Evolutionary conservation across 2,888 invertebrate species (phyloP).

Genomic region (Sacculina carcini): DNA sequence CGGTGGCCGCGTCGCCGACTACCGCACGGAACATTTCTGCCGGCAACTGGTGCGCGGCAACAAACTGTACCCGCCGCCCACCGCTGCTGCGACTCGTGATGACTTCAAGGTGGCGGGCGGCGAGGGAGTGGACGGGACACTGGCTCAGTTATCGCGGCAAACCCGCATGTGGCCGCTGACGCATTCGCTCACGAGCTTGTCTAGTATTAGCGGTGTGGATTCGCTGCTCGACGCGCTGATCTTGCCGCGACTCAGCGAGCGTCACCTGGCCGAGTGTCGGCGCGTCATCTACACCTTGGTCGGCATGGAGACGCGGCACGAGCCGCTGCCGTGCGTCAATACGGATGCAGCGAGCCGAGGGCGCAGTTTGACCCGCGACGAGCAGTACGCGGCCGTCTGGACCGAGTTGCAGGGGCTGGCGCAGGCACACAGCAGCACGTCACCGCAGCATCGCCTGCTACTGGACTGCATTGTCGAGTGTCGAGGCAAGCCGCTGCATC

Average conservation of each 20-base stretch:
- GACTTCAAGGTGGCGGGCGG: constrained; percentile 21
- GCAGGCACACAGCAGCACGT: constrained; percentile 45
- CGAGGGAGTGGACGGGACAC: constrained; percentile 30
- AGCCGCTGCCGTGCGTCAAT: constrained; percentile 45
- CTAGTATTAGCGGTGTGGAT: constrained; percentile 53
- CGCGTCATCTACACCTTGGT: constrained; percentile 55
- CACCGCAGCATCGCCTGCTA: constrained; percentile 47
- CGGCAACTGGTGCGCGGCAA: constrained; percentile 65
- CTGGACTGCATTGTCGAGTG: constrained; percentile 56
- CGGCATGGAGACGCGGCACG: constrained; percentile 53
- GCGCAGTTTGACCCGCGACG: constrained; percentile 30
- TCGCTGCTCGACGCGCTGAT: constrained; percentile 50
- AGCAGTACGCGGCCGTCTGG: constrained; percentile 76
- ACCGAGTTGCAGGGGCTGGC: constrained; percentile 59
- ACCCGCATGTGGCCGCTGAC: constrained; percentile 58
- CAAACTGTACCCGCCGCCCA: constrained; percentile 37
- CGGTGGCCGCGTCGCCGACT: constrained; percentile 80
- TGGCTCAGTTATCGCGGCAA: constrained; percentile 37
- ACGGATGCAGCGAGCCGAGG: constrained; percentile 19
- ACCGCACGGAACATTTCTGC: constrained; percentile 44
- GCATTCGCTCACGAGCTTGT: constrained; percentile 62
- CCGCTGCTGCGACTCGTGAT: constrained; percentile 28
- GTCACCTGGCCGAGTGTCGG: constrained; percentile 60
- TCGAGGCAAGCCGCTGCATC: constrained; percentile 31
- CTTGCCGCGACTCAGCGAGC: constrained; percentile 55